phyloP scores from a whole-genome alignment of 2,888 invertebrate species.

The Melinopterus prodromus region DNA sequence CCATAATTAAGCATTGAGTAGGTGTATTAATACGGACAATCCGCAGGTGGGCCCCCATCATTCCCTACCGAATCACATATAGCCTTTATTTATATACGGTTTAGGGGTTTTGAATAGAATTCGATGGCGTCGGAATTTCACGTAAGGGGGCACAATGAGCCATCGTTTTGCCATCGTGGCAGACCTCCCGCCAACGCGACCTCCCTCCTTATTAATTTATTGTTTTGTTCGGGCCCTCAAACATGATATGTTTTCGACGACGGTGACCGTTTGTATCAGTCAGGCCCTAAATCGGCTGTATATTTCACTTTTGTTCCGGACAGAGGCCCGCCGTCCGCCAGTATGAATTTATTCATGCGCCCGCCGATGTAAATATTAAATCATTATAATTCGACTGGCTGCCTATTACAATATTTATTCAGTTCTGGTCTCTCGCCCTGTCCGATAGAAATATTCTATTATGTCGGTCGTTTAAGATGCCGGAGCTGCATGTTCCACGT shows the following conservation, averaged over 20 bases:
- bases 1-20: neutral
- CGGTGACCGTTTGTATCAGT: conserved; percentile 15
- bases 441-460: neutral
- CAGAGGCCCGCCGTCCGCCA: neutral
- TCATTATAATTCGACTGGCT: conserved; percentile 19
- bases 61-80: neutral
- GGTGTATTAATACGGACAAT: neutral
- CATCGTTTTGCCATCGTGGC: conserved; percentile 19
- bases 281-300: conserved; percentile 17
- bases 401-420: conserved; percentile 6
- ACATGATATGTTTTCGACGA: conserved; percentile 11
- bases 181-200: conserved; percentile 17
- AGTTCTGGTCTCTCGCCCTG: neutral
- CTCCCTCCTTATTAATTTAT: conserved; percentile 21
- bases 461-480: neutral
- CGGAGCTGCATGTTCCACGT: neutral
- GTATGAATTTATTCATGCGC: conserved; percentile 23
- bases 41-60: neutral
- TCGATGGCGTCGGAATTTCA: neutral
- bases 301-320: conserved; percentile 16
- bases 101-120: conserved; percentile 4
- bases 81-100: neutral
- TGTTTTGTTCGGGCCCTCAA: conserved; percentile 9
- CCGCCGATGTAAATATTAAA: conserved; percentile 25
- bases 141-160: conserved; percentile 11